Conservation (phyloP, 92 coral and sea anemone species). For the Paramuricea clavata region DNA sequence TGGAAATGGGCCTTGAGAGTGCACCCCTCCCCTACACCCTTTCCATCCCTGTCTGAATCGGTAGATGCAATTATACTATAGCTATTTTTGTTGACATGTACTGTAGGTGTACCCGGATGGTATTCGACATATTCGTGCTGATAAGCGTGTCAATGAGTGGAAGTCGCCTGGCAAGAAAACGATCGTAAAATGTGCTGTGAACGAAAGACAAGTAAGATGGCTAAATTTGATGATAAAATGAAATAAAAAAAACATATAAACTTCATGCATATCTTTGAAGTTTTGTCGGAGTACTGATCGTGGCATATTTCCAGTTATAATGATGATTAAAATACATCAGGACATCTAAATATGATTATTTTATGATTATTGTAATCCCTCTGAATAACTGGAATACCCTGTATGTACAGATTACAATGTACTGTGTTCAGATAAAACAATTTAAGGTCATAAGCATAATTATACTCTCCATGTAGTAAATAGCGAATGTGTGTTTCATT, state of each 20-base stretch:
- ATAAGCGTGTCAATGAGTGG: slow-evolving; percentile 99
- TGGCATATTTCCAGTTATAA: not conserved
- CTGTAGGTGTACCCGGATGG: slow-evolving; percentile 99
- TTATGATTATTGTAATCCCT: not conserved
- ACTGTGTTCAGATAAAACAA: not conserved
- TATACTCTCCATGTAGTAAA: not conserved
- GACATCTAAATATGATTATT: not conserved
- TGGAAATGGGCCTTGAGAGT: too few species aligned
- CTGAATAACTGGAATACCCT: not conserved
- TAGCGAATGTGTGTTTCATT: not conserved
- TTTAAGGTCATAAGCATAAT: too few species aligned
- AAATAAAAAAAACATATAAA: too few species aligned
- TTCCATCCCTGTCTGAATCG: too few species aligned
- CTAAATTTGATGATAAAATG: too few species aligned
- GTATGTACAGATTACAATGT: not conserved
- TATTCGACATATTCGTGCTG: slow-evolving; percentile 97
- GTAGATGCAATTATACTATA: not conserved
- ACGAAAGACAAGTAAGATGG: slow-evolving; percentile 83
- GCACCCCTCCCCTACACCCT: too few species aligned
- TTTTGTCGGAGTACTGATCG: too few species aligned
- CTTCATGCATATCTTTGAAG: too few species aligned
- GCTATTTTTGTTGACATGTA: not conserved
- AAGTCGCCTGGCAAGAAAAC: slow-evolving; percentile 98
- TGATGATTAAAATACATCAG: not conserved
- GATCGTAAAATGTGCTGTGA: slow-evolving; percentile 95